Conservation (phyloP, 2,113 vertebrate genomes). For the Astur gentilis region DNA sequence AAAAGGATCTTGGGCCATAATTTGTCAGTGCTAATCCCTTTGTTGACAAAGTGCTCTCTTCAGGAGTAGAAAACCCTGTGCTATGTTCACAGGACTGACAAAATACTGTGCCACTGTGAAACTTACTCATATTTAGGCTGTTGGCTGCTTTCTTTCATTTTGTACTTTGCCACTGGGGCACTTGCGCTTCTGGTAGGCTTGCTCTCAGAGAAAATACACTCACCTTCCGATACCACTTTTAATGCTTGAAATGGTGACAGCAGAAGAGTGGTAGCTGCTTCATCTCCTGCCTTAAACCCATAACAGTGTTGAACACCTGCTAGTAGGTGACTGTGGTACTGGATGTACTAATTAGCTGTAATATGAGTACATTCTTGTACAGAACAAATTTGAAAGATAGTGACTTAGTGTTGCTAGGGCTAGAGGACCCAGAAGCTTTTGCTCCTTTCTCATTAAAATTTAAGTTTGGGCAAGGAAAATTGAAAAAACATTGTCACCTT, state of each 20-base stretch:
- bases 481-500: fast-evolving
- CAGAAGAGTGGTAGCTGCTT: background rate
- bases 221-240: background rate
- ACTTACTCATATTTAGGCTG: too few species aligned
- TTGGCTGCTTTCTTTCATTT: background rate
- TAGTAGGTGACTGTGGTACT: background rate
- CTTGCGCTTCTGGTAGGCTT: background rate
- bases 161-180: background rate
- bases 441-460: background rate
- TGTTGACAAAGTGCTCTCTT: background rate
- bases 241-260: background rate
- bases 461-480: background rate
- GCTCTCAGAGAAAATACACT: background rate
- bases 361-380: background rate
- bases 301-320: background rate
- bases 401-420: background rate
- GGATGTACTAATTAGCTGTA: background rate
- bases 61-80: background rate
- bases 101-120: background rate
- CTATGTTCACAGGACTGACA: background rate
- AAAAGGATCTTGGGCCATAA: background rate
- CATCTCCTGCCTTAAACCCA: fast-evolving
- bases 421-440: background rate
- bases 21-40: background rate
- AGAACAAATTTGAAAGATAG: background rate